Evolutionary conservation across 2,797 vertebrate species (phyloP), one percentile per base, ranked within the genome.

Genomic region (Esox masquinongy): DNA sequence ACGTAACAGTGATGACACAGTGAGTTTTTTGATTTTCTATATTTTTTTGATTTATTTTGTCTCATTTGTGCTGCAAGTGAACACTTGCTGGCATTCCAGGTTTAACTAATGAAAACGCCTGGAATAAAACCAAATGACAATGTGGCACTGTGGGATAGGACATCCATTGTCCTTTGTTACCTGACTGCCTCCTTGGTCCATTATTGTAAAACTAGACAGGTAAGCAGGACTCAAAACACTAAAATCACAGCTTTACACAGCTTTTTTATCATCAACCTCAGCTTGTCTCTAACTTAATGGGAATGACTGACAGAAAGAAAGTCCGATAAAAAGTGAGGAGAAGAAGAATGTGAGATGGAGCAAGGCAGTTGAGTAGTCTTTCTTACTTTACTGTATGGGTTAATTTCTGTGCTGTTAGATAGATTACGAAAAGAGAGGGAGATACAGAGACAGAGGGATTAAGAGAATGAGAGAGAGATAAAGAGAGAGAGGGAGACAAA

Each of bases 391-490:
- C 89, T 88, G 84, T 82, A 82, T 85, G 85, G 91, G 90, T 92
- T 93, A 93, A 94, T 93, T 91, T 91, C 86, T 88, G 77, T 79
- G 86, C 79, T 92, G 91, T 93, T 90, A 90, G 90, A 92, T 85
- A 91, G 89, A 91, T 92, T 91, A 90, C 88, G 73, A 26, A 72
- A 74, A 84, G 82, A 91, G 87, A 88, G 85, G 19, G 66, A 26
- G 63, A 14, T 7, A 15, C 0, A 14, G 63, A 15, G 24, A 26
- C 1, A 34, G 14, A 15, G 29, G 14, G 24, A 66, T 16, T 16
- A 9, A 19, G 15, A 34, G 16, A 50, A 1, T 4, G 49, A 51
- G 50, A 19, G 50, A 51, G 50, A 51, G 49, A 19, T 4, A 51
- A 5, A 51, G 17, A 1, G 47, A 49, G 12, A 15, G 47, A 16